Evolutionary conservation across 1,140 invertebrate genomes (phyloP).

Genomic region (Brachionus manjavacas): DNA sequence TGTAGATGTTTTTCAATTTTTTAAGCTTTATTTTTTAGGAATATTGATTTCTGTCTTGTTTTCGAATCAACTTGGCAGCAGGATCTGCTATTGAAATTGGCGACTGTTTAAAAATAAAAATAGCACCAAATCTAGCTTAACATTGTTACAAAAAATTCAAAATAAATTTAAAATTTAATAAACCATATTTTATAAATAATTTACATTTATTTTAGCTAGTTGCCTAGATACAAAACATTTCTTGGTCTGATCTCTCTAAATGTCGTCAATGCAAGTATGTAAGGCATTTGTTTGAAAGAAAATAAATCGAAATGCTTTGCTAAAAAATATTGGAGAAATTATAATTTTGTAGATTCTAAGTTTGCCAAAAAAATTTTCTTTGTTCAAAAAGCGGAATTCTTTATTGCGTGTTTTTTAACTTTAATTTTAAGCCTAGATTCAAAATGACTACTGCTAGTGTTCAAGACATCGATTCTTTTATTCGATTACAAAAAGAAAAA

Average conservation of each 20-base stretch:
- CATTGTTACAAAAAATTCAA: neutral
- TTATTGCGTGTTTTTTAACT: neutral
- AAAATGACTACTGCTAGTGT: slow-evolving; percentile 37
- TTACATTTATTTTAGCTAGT: neutral
- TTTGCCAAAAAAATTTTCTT: neutral
- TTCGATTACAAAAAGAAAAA: slow-evolving; percentile 41
- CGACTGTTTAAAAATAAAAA: neutral
- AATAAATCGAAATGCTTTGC: neutral
- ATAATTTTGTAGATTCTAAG: neutral
- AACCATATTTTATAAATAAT: neutral
- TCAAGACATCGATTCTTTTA: slow-evolving; percentile 36
- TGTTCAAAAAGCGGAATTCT: neutral
- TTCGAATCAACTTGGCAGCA: too few species aligned
- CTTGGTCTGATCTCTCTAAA: neutral
- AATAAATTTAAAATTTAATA: slow-evolving; percentile 1
- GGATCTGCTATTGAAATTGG: neutral
- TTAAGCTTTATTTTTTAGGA: too few species aligned
- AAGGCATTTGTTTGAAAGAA: neutral
- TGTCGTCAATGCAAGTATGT: slow-evolving; percentile 18
- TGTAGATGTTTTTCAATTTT: too few species aligned
- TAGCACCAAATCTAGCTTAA: neutral
- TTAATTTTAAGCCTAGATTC: neutral
- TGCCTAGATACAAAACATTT: slow-evolving; percentile 30
- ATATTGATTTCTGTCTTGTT: too few species aligned
- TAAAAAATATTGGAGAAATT: neutral